Conservation (phyloP, 2,888 invertebrate genomes). For the Cetonia aurata region DNA sequence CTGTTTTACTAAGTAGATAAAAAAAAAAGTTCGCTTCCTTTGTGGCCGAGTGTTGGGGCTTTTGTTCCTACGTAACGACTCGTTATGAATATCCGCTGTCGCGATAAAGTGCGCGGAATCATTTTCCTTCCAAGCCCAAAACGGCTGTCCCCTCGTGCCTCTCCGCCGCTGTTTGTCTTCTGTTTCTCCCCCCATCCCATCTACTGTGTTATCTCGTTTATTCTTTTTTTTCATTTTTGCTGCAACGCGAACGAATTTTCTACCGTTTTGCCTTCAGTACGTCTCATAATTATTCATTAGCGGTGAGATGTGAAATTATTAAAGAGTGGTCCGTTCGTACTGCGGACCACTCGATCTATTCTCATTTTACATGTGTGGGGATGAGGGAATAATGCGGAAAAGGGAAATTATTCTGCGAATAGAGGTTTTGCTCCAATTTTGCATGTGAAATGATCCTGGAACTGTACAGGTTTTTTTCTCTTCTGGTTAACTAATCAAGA, state of each 20-base stretch:
- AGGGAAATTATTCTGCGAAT: not conserved
- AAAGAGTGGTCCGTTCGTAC: conserved; percentile 3
- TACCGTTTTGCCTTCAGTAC: not conserved
- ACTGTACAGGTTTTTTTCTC: too few relatives aligned
- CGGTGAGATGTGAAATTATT: conserved; percentile 32
- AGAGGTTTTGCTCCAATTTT: too few relatives aligned
- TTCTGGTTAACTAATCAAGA: too few relatives aligned
- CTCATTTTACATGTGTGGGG: not conserved
- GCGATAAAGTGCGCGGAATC: conserved; percentile 25
- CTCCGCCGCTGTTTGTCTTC: not conserved
- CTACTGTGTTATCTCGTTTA: not conserved
- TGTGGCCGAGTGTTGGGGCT: conserved; percentile 2
- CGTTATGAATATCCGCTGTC: conserved; percentile 29
- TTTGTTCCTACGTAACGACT: conserved; percentile 33
- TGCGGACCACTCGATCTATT: not conserved
- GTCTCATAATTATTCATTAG: conserved; percentile 38
- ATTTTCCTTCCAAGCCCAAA: conserved; percentile 7
- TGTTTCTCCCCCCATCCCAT: not conserved
- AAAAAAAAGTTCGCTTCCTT: conserved; percentile 24
- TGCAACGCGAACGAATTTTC: conserved; percentile 3
- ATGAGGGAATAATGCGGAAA: not conserved
- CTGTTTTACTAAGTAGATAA: conserved; percentile 31
- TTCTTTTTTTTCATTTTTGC: conserved; percentile 14
- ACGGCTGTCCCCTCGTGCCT: not conserved
- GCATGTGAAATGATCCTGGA: too few relatives aligned